Conservation (phyloP, 2,113 vertebrate species). For the Pampusana beccarii region DNA sequence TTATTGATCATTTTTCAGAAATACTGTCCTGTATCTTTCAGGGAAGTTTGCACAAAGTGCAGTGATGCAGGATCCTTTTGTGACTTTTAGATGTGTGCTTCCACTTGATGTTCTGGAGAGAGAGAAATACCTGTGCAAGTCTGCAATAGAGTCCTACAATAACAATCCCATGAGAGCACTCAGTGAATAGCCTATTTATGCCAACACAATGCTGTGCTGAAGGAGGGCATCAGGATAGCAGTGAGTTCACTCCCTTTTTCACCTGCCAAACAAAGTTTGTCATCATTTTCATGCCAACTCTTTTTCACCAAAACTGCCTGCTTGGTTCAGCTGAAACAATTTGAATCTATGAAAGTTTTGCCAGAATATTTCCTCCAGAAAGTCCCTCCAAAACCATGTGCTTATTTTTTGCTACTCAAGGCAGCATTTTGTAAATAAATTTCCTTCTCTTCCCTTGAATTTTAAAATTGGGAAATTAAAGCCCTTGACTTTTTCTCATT, state of each 20-base stretch:
- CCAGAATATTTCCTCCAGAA: not conserved
- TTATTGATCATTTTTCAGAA: not conserved
- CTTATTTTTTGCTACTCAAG: not conserved
- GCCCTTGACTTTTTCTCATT: not conserved
- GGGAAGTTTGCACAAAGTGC: not conserved
- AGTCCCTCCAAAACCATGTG: fast-evolving
- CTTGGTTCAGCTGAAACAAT: not conserved
- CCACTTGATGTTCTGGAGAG: not conserved
- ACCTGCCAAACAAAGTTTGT: not conserved
- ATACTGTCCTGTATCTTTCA: not conserved
- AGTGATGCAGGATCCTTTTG: not conserved
- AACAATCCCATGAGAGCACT: not conserved
- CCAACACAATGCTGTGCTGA: not conserved
- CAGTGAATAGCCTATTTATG: not conserved
- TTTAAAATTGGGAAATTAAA: not conserved
- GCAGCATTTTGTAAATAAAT: not conserved
- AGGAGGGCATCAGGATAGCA: not conserved
- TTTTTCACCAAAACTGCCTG: not conserved
- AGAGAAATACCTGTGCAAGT: not conserved
- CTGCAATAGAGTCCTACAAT: not conserved
- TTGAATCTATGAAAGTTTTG: not conserved
- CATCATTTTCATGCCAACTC: not conserved
- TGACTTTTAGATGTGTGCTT: not conserved
- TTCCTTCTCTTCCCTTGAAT: not conserved
- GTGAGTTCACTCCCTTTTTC: not conserved